Conservation (phyloP, 2,888 invertebrate genomes). For the Drosophila kambysellisi region DNA sequence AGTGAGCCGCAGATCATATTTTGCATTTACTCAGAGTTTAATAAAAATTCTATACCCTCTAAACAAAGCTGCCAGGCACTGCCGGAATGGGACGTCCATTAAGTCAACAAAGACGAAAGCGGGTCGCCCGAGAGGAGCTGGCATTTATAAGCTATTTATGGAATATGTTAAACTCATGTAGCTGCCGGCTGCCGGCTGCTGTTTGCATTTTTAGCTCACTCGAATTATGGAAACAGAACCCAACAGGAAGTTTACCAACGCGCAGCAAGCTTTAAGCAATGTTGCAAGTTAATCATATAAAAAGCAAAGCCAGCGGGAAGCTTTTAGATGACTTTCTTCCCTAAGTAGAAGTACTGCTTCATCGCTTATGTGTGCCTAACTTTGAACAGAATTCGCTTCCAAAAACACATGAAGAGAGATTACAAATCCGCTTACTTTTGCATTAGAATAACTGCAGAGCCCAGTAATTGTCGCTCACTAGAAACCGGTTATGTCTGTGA, state of each 20-base stretch:
- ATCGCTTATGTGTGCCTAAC: neutral
- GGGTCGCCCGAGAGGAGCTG: neutral
- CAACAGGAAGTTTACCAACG: constrained; percentile 10
- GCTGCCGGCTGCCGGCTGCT: constrained; percentile 2
- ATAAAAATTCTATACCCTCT: constrained; percentile 27
- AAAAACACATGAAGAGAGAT: neutral
- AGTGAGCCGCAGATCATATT: constrained; percentile 15
- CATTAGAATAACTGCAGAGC: neutral
- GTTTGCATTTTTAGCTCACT: constrained; percentile 27
- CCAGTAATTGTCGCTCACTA: neutral
- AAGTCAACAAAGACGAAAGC: constrained; percentile 18
- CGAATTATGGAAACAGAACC: constrained; percentile 17
- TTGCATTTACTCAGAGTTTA: constrained; percentile 22
- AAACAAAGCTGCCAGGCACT: constrained; percentile 19
- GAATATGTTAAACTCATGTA: constrained; percentile 37
- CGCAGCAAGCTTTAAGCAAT: constrained; percentile 7
- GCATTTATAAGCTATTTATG: constrained; percentile 49
- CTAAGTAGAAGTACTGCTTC: neutral
- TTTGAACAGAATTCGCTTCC: neutral
- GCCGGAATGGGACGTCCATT: constrained; percentile 8
- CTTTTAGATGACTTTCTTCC: neutral
- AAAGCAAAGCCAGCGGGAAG: neutral
- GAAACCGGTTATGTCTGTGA: neutral
- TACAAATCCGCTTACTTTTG: neutral
- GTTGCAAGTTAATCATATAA: constrained; percentile 18